phyloP scores from a whole-genome alignment of 2,113 vertebrate genomes.

The Oreocharis arfaki region DNA sequence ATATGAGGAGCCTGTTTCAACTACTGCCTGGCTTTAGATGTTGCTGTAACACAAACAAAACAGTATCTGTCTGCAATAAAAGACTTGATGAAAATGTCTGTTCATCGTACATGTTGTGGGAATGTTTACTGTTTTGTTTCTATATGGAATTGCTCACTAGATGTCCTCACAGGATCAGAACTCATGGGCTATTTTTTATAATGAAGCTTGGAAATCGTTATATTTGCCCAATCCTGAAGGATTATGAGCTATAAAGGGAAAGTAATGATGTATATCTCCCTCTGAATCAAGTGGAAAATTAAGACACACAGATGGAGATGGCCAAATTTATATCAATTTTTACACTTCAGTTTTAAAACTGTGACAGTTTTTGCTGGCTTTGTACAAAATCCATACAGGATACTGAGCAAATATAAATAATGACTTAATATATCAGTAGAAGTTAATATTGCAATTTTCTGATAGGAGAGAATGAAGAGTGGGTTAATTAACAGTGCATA shows the following conservation, averaged over 20 bases:
- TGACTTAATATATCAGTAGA: neutral
- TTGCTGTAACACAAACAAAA: neutral
- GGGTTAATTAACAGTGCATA: neutral
- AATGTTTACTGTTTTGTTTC: neutral
- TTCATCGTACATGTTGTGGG: neutral
- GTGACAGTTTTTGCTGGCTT: neutral
- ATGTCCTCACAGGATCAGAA: slow-evolving; percentile 53
- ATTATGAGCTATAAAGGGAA: neutral
- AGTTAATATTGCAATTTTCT: neutral
- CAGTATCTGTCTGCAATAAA: neutral
- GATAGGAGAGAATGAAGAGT: neutral
- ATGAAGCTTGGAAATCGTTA: neutral
- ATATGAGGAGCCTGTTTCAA: neutral
- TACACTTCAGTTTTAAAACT: neutral
- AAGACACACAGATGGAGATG: neutral
- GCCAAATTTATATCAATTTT: neutral
- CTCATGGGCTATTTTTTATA: neutral
- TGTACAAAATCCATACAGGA: neutral
- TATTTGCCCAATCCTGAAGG: neutral
- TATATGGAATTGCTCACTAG: slow-evolving; percentile 28
- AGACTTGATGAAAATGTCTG: neutral
- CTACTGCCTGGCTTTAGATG: neutral
- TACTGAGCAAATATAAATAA: neutral
- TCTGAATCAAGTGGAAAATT: neutral
- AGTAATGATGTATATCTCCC: neutral